Evolutionary conservation across 2,888 invertebrate species (phyloP).

Genomic region (Cynaeus angustus): DNA sequence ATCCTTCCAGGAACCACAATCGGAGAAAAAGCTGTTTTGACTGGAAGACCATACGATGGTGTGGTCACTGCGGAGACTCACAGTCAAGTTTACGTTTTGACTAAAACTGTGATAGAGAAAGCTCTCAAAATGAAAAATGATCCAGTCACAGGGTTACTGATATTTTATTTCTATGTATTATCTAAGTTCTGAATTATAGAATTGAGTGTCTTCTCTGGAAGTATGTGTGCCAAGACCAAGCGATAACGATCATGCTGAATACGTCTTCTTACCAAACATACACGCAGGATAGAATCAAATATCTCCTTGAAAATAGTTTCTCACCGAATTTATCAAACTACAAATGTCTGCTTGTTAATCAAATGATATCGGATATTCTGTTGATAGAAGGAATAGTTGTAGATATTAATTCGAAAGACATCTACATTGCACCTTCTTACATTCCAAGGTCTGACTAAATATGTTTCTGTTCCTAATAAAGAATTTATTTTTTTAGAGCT

Average conservation of each 20-base stretch:
- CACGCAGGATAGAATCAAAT: not conserved
- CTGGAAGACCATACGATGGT: slow-evolving; percentile 74
- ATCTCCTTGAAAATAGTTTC: slow-evolving; percentile 75
- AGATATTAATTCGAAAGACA: slow-evolving; percentile 73
- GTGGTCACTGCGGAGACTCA: slow-evolving; percentile 76
- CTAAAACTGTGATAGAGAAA: slow-evolving; percentile 67
- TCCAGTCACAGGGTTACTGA: not conserved
- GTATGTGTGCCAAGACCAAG: not conserved
- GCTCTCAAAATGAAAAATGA: not conserved
- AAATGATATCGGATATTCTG: slow-evolving; percentile 75
- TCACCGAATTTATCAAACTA: slow-evolving; percentile 74
- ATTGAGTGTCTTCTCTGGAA: slow-evolving; percentile 65
- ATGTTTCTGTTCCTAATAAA: not conserved
- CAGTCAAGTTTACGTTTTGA: slow-evolving; percentile 73
- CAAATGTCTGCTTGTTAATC: slow-evolving; percentile 74
- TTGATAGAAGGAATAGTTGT: slow-evolving; percentile 75
- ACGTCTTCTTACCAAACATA: slow-evolving; percentile 65
- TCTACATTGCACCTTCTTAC: slow-evolving; percentile 75
- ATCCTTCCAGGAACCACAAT: not conserved
- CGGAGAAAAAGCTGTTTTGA: slow-evolving; percentile 71
- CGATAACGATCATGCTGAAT: slow-evolving; percentile 48
- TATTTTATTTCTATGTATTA: too few species aligned
- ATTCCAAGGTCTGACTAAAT: slow-evolving; percentile 72
- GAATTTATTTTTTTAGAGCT: slow-evolving; percentile 11
- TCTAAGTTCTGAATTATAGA: not conserved